Evolutionary conservation across 2,797 vertebrate species (phyloP), one percentile per base, ranked within the genome.

Genomic region (Trachurus trachurus): DNA sequence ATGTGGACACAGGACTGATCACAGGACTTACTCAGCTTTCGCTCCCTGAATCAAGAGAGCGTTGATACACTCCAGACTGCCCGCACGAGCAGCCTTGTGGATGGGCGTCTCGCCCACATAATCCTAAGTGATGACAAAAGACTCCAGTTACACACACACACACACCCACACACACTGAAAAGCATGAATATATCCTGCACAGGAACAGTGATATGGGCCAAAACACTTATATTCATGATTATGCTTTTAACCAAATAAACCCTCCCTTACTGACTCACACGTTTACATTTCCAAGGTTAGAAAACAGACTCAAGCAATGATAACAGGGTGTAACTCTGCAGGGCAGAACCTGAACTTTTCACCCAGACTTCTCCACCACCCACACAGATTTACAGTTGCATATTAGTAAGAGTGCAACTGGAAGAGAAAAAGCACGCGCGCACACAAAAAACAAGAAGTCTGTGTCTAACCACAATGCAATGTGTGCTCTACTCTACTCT

Each of bases 31-130:
- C 98, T 99, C 96, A 94, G 97, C 95, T 94, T 96, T 97, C 77
- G 97, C 98, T 95, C 98, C 98, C 95, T 96, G 96, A 89, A 96
- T 95, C 96, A 97, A 97, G 94, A 99, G 98, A 95, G 97, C 96
- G 90, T 96, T 97, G 95, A 99, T 93, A 90, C 97, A 99, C 88
- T 98, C 98, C 91, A 98, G 96, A 94, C 98, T 99, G 94, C 98
- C 98, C 84, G 98, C 97, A 68, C 98, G 98, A 94, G 98, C 98
- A 84, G 98, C 98, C 96, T 99, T 99, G 94, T 99, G 98, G 94
- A 99, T 94, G 90, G 98, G 98, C 89, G 97, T 97, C 96, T 99
- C 98, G 75, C 98, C 98, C 95, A 99, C 98, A 97, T 98, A 99
- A 94, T 99, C 98, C 98, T 99, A 91, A 57, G 92, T 68, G 83